Evolutionary conservation across 2,113 vertebrate genomes (phyloP).

Genomic region (Epinephelus fuscoguttatus): DNA sequence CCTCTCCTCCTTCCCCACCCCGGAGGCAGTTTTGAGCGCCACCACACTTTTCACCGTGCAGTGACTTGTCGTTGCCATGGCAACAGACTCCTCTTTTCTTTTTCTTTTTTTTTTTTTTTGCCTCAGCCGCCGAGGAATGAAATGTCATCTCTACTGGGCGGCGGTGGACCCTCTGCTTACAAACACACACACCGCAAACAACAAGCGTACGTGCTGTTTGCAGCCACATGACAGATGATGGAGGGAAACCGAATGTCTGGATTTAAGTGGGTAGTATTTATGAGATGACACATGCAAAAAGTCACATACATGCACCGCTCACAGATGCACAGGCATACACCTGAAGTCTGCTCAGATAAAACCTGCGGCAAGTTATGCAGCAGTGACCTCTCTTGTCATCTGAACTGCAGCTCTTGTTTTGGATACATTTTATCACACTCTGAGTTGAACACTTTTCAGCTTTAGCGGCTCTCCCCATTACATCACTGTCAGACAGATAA

Average conservation of each 20-base stretch:
- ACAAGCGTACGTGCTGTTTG: constrained; percentile 10
- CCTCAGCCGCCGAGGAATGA: constrained; percentile 48
- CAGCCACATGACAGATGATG: not conserved
- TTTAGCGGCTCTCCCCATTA: not conserved
- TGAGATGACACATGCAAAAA: not conserved
- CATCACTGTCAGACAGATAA: constrained; percentile 19
- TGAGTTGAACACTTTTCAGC: not conserved
- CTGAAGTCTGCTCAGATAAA: not conserved
- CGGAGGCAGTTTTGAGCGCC: constrained; percentile 36
- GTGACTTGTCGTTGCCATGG: constrained; percentile 76
- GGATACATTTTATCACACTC: not conserved
- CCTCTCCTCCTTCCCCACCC: constrained; percentile 30
- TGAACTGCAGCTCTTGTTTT: not conserved
- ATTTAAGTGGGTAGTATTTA: not conserved
- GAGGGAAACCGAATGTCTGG: not conserved
- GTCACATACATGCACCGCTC: not conserved
- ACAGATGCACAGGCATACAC: not conserved
- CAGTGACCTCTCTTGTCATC: not conserved
- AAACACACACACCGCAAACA: constrained; percentile 11
- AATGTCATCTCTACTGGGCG: constrained; percentile 69
- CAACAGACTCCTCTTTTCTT: constrained; percentile 63
- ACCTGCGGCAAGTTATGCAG: not conserved
- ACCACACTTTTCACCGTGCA: constrained; percentile 56
- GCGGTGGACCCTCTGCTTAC: constrained; percentile 34
- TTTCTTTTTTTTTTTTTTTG: constrained; percentile 44